These are phyloP conservation scores for Odontomyia ornata DNA, from an alignment of 2,888 invertebrate species.

Conservation along the genomic window DNA sequence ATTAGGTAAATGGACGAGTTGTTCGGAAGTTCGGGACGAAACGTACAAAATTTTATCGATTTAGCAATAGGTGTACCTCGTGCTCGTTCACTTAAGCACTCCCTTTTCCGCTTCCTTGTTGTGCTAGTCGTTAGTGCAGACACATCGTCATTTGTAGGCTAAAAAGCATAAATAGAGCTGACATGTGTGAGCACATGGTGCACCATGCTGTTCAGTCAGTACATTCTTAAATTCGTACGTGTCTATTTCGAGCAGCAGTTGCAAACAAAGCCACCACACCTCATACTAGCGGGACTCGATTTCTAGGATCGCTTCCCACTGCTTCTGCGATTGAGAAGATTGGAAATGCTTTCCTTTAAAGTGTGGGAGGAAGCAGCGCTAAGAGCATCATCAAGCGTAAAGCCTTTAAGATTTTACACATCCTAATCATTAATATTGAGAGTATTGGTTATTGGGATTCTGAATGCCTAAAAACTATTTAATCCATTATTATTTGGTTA, in stretches of 20 bases:
- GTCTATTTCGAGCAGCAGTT: not conserved
- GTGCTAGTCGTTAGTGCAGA: not conserved
- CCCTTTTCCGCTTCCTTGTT: not conserved
- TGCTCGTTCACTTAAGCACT: not conserved
- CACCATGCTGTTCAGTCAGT: not conserved
- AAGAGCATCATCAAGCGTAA: no score
- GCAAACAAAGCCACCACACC: not conserved
- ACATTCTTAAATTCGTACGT: not conserved
- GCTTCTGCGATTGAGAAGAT: no score
- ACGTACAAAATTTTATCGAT: constrained; percentile 26
- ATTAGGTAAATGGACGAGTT: no score
- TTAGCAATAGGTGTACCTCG: not conserved
- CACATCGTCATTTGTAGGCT: not conserved
- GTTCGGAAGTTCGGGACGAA: not conserved
- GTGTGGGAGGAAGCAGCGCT: no score
- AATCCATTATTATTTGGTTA: no score
- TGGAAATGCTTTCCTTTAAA: no score
- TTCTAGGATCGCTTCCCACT: no score
- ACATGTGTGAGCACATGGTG: constrained; percentile 14
- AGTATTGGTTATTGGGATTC: no score
- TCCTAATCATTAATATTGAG: no score
- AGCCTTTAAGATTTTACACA: no score
- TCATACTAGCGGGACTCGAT: no score
- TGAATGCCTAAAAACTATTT: no score
- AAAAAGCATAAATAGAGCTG: constrained; percentile 2